These are phyloP conservation scores for Tenebrio molitor DNA, from an alignment of 1,140 invertebrate genomes.

Conservation along the genomic window DNA sequence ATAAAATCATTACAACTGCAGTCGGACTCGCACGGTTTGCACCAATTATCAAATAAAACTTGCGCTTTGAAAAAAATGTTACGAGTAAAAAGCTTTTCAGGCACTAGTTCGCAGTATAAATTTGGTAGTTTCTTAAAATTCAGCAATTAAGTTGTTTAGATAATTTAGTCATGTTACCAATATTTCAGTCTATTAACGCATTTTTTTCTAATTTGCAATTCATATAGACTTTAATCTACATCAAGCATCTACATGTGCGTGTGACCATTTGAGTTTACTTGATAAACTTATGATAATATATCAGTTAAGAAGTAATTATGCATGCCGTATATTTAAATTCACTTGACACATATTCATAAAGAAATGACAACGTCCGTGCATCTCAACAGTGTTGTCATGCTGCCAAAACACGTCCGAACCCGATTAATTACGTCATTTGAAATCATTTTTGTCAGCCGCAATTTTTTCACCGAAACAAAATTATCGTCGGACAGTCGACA, in stretches of 20 bases:
- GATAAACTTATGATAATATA: conserved; percentile 34
- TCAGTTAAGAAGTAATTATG: conserved; percentile 19
- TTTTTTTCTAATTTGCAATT: conserved; percentile 43
- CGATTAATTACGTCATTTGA: conserved; percentile 1
- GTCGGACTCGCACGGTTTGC: background rate
- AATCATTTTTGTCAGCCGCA: background rate
- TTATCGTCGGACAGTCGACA: background rate
- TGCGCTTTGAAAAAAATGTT: no score
- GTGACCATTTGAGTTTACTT: conserved; percentile 39
- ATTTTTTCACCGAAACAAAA: conserved; percentile 1
- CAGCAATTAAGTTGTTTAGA: conserved; percentile 37
- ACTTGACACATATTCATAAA: conserved; percentile 22
- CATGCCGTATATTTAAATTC: conserved; percentile 34
- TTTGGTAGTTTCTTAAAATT: conserved; percentile 8
- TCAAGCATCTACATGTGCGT: conserved; percentile 39
- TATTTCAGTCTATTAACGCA: conserved; percentile 28
- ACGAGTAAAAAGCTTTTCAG: no score
- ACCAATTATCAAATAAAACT: conserved; percentile 12
- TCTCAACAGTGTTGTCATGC: conserved; percentile 1
- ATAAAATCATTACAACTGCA: conserved; percentile 32
- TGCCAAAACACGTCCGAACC: background rate
- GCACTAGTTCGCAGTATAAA: background rate
- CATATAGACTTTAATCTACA: conserved; percentile 23
- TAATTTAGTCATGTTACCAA: conserved; percentile 24
- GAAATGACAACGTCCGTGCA: background rate